phyloP scores from a whole-genome alignment of 2,113 vertebrate species.

The Ellobius talpinus region DNA sequence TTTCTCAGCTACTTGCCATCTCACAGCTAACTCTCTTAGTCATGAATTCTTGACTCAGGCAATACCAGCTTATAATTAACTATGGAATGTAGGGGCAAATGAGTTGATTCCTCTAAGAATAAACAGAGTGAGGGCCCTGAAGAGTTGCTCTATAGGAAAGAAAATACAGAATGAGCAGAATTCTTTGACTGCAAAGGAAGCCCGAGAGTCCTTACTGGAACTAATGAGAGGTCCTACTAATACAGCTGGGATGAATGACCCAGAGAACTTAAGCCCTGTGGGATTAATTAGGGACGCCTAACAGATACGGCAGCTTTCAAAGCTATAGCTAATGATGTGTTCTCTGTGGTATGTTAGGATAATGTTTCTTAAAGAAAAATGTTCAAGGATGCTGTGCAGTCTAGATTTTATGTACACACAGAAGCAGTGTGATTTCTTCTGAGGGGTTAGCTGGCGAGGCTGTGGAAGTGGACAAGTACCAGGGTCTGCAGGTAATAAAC shows the following conservation, averaged over 20 bases:
- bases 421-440: background rate
- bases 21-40: slow-evolving; percentile 14
- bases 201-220: background rate
- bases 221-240: slow-evolving; percentile 42
- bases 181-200: slow-evolving; percentile 30
- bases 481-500: background rate
- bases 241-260: slow-evolving; percentile 58
- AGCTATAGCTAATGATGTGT: slow-evolving; percentile 58
- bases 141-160: slow-evolving; percentile 25
- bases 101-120: background rate
- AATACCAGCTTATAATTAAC: background rate
- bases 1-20: background rate
- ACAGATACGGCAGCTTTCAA: slow-evolving; percentile 41
- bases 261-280: slow-evolving; percentile 31
- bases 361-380: slow-evolving; percentile 29
- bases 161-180: background rate
- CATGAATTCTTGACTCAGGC: background rate
- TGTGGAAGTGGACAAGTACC: background rate
- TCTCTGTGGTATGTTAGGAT: slow-evolving; percentile 10
- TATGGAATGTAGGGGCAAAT: background rate
- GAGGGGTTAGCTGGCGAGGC: background rate
- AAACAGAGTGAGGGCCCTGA: background rate
- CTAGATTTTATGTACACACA: slow-evolving; percentile 21
- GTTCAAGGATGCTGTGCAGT: background rate
- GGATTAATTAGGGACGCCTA: slow-evolving; percentile 71